A percentile compares a stretch with the other conserved stretches of the same genome.
These are phyloP conservation scores for Oncorhynchus mykiss DNA, from an alignment of 2,113 vertebrate species.

Conservation along the genomic window DNA sequence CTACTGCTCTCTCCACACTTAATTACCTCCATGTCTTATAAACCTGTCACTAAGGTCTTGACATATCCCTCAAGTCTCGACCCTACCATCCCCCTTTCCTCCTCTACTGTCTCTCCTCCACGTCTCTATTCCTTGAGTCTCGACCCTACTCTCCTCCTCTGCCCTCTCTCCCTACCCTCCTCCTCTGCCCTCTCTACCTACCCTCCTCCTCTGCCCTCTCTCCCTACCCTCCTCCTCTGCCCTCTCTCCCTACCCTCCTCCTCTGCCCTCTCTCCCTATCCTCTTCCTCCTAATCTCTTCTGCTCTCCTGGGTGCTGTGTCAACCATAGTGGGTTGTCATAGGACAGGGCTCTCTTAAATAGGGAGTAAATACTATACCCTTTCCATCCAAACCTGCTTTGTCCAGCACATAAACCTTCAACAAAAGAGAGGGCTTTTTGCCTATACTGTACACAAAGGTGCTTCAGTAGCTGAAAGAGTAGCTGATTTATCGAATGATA, in stretches of 20 bases:
- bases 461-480: not conserved
- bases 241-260: not conserved
- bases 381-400: constrained; percentile 3
- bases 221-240: too few species aligned
- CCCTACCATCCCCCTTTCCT: not conserved
- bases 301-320: not conserved
- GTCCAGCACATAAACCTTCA: not conserved
- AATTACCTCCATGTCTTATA: constrained; percentile 21
- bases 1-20: not conserved
- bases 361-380: constrained; percentile 13
- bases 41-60: constrained; percentile 35
- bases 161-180: not conserved
- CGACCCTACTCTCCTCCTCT: too few species aligned
- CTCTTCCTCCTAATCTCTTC: not conserved
- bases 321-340: not conserved
- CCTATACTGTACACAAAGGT: constrained; percentile 1
- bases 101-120: too few species aligned
- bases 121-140: too few species aligned
- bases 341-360: not conserved
- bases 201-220: not conserved
- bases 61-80: not conserved
- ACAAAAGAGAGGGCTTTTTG: constrained; percentile 24
- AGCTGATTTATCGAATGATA: constrained; percentile 9
- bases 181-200: not conserved
- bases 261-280: not conserved